Base-by-base conservation (phyloP, 1,140 invertebrate species). In the Drosophila eugracilis region DNA sequence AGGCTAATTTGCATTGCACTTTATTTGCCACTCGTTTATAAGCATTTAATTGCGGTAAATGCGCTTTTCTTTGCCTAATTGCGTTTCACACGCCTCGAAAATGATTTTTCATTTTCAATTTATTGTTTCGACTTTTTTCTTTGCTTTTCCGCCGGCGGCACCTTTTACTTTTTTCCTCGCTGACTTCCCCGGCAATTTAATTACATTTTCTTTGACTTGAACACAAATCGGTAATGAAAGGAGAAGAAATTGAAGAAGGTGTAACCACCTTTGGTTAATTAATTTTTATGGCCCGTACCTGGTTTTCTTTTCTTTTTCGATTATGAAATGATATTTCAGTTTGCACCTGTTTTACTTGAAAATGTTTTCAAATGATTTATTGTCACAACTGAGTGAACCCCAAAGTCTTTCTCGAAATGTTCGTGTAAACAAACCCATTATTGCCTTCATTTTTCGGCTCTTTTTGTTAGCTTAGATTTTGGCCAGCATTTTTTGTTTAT, bases 341-440 rank as follows among this genome's bases (percentile, higher is more conserved):
- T 57, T 45, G 49, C 50, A 73, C 49, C 50, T 66, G 45, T 34
- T 48, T 44, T 34, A 32, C 54, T 32, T 30, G 26, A 14, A 49
- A 19, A 57, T 48, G 32, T 15, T 30, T 42, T 50, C 24, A 22
- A 59, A 39, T 41, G 44, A 73, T 57, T 54, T 74, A 76, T 74
- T 75, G 69, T 67, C 75, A 50, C 70, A 48, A 45, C 58, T 49
- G 53, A 58, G 60, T 36, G 50, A 49, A 49, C 32, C 39, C 32
- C 39, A 10, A 9, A 22, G 54, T 60, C 58, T 58, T 67, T 57
- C 30, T 52, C 41, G 34, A 15, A 30, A 12, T 32, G 28, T 49
- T 47, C 45, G 71, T 75, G 66, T 74, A 84, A 85, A 84, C 77
- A 86, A 75, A 78, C 69, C 78, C 78, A 86, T 86, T 86, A 86